Evolutionary conservation across 2,888 invertebrate species (phyloP).

Genomic region (Ramazzottius varieornatus): DNA sequence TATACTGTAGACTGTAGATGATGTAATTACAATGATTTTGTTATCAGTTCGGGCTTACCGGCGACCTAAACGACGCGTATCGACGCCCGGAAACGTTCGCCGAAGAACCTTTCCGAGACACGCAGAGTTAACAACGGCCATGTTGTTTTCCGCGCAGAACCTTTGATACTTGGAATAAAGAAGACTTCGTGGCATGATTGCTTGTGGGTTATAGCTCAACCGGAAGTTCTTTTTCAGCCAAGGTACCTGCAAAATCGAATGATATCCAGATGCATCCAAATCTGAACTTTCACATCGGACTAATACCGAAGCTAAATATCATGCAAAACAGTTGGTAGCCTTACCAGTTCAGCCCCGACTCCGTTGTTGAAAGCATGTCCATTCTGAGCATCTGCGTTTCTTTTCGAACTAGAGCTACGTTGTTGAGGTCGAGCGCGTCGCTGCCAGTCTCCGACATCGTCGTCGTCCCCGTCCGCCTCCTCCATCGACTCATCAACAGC

Average conservation of each 20-base stretch:
- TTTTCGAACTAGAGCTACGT: too few species aligned
- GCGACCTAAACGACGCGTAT: neutral
- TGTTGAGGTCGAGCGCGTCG: neutral
- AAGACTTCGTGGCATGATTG: neutral
- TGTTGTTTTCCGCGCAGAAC: neutral
- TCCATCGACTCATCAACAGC: too few species aligned
- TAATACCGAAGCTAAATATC: too few species aligned
- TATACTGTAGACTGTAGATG: too few species aligned
- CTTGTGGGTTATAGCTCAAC: neutral
- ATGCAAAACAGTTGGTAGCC: too few species aligned
- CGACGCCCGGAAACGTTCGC: neutral
- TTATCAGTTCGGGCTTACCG: neutral
- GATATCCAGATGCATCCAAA: neutral
- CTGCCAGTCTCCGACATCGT: too few species aligned
- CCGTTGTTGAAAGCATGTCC: neutral
- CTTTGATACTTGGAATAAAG: neutral
- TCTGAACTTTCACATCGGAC: too few species aligned
- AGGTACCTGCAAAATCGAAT: neutral
- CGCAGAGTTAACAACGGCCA: neutral
- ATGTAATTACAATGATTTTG: too few species aligned
- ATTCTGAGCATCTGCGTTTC: too few species aligned
- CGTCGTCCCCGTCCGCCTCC: too few species aligned
- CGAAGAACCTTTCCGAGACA: neutral
- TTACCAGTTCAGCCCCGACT: neutral
- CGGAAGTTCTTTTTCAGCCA: conserved; percentile 1